phyloP scores from a whole-genome alignment of 2,888 invertebrate genomes.

The Protonemura montana region DNA sequence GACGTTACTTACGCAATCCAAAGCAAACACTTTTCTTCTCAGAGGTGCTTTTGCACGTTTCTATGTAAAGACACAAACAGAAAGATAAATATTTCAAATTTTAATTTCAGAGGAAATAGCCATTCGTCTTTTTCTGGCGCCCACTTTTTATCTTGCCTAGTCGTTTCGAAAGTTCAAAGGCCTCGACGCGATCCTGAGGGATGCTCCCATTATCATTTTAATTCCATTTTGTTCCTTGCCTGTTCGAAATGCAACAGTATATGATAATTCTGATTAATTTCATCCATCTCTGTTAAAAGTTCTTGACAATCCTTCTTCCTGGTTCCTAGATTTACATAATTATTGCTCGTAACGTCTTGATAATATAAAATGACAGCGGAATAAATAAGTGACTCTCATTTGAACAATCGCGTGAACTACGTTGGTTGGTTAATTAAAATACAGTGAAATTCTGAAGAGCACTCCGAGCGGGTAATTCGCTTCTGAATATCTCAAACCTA shows the following conservation, averaged over 20 bases:
- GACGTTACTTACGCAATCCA: too few relatives aligned
- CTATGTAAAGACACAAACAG: neutral
- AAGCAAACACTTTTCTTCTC: neutral
- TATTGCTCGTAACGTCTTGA: neutral
- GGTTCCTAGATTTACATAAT: neutral
- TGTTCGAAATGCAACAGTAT: neutral
- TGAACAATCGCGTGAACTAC: neutral
- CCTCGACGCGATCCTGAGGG: neutral
- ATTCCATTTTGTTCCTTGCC: neutral
- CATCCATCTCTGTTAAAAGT: neutral
- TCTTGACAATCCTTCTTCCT: neutral
- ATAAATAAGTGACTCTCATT: neutral
- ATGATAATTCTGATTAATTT: conserved; percentile 7
- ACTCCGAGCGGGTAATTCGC: neutral
- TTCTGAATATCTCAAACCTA: neutral
- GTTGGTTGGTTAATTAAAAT: neutral
- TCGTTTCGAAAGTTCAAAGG: neutral
- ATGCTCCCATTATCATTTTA: neutral
- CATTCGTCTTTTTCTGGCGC: neutral
- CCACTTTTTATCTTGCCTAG: neutral
- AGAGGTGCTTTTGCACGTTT: neutral
- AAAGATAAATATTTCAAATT: neutral
- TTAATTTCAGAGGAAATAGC: neutral
- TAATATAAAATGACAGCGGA: conserved; percentile 4
- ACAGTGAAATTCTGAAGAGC: neutral